Base-by-base conservation (phyloP, 2,113 vertebrate genomes). In the Prietella phreatophila region DNA sequence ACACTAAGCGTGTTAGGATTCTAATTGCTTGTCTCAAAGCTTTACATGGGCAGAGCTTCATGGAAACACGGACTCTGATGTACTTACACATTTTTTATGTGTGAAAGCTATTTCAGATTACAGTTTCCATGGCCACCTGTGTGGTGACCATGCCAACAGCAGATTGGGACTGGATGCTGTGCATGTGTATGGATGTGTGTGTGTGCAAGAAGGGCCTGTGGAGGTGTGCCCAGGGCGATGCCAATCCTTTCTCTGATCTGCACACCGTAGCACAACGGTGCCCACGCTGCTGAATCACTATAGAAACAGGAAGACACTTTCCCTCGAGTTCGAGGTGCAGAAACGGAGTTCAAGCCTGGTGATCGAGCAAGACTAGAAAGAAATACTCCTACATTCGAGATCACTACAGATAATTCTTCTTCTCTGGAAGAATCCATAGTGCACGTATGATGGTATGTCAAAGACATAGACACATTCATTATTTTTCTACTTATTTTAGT, bases 61-160 rank as follows among this genome's bases (percentile, higher is more conserved):
- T 76, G 58, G 67, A 83, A 78, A 78, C 75, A 85, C 47, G 85
- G 69, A 30, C 47, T 33, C 42, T 36, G 25, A 84, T 84, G 87
- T 88, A 88, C 82, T 88, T 88, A 84, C 82, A 88, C 83, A 83
- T 84, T 87, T 85, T 47, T 84, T 85, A 20, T 82, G 83, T 84
- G 85, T 84, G 84, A 81, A 88, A 89, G 88, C 90, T 90, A 89
- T 89, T 90, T 90, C 84, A 89, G 88, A 87, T 79, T 87, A 89
- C 88, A 85, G 90, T 90, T 90, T 90, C 90, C 88, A 90, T 90
- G 90, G 88, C 86, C 90, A 90, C 90, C 84, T 90, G 88, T 85
- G 79, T 90, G 88, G 88, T 90, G 90, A 89, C 90, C 90, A 90
- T 90, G 90, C 88, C 88, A 89, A 89, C 90, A 85, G 90, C 83